Base-by-base conservation (phyloP, 2,797 vertebrate species). In the Silurus lanzhouensis region DNA sequence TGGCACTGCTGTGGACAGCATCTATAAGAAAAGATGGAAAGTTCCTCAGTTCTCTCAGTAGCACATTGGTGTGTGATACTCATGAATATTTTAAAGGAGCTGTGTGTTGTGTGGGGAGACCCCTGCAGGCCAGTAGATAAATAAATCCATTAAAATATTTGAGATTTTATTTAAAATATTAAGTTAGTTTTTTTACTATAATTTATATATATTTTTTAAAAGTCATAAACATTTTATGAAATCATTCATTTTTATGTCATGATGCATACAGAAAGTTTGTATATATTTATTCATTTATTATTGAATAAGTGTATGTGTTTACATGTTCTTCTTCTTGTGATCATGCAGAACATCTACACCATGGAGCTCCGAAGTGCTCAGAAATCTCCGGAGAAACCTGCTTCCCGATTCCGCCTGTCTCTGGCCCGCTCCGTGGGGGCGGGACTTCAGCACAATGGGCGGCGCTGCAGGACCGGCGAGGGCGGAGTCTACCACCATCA, bases 341-440 rank as follows among this genome's bases (percentile, higher is more conserved):
- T 72, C 3, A 1, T 31, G 5, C 48, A 99, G 98, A 96, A 96
- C 89, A 94, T 99, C 80, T 99, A 97, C 89, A 93, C 96, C 88
- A 99, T 99, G 98, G 98, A 99, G 93, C 96, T 99, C 86, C 97
- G 97, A 87, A 99, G 98, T 14, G 94, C 97, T 76, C 94, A 96
- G 94, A 97, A 99, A 93, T 91, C 93, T 68, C 92, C 93, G 57
- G 95, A 95, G 87, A 95, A 96, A 91, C 93, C 96, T 52, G 22
- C 91, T 0, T 91, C 95, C 4, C 96, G 97, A 87, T 94, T 99
- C 71, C 97, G 97, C 86, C 97, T 99, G 89, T 99, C 98, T 70
- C 96, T 99, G 88, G 94, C 95, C 2, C 92, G 97, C 88, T 95
- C 97, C 81, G 95, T 97, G 93, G 96, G 95, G 88, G 92, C 93